Evolutionary conservation across 2,113 vertebrate genomes (phyloP).

Genomic region (Tapirus terrestris): DNA sequence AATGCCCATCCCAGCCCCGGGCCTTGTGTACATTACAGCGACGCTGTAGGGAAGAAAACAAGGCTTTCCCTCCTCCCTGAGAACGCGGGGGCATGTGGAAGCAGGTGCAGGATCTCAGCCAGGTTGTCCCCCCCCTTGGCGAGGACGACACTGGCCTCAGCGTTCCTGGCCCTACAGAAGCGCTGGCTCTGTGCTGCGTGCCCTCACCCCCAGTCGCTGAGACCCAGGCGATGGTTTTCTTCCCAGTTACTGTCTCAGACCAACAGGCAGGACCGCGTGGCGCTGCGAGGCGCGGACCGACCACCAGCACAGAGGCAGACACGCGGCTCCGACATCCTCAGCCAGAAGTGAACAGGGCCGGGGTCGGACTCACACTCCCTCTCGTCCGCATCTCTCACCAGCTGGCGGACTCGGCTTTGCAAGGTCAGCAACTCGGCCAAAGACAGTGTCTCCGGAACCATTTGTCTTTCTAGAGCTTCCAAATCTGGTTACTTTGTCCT

Average conservation of each 20-base stretch:
- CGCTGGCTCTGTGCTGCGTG: accelerated
- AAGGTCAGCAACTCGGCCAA: neutral
- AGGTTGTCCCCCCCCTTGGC: neutral
- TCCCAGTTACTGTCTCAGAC: neutral
- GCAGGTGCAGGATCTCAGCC: accelerated
- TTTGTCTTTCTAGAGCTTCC: neutral
- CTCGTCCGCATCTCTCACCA: neutral
- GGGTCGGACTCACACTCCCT: neutral
- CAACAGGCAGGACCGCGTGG: neutral
- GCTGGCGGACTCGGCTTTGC: accelerated
- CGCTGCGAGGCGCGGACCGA: accelerated
- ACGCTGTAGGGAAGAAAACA: neutral
- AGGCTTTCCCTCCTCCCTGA: no score
- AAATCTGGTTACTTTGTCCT: neutral
- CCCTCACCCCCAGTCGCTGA: neutral
- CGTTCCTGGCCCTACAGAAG: no score
- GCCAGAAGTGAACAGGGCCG: neutral
- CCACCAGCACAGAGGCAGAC: neutral
- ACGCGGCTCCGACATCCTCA: neutral
- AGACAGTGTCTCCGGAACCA: neutral
- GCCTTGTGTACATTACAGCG: neutral
- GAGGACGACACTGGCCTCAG: neutral
- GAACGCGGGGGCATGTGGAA: accelerated
- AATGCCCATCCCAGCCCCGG: accelerated
- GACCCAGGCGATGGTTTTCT: neutral